Percentiles rank a stretch among this genome's conserved stretches.
Conservation (phyloP, 2,888 invertebrate genomes). For the Cremastinae sp. region DNA sequence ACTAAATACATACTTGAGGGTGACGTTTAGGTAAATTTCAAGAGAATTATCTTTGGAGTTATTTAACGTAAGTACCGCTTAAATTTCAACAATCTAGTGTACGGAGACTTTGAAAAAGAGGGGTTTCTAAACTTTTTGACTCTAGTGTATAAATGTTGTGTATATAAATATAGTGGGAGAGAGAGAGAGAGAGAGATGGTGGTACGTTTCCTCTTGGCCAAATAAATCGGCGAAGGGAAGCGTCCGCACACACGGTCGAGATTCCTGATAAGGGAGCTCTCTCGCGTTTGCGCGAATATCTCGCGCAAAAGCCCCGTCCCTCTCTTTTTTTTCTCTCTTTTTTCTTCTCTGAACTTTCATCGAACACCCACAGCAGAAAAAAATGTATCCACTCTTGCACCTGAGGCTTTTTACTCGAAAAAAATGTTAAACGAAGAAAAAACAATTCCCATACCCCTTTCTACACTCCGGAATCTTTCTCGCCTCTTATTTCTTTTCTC, state of each 20-base stretch:
- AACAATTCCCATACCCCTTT: slow-evolving; percentile 34
- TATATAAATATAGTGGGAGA: slow-evolving; percentile 20
- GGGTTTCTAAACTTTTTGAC: background rate
- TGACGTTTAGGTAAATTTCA: too few relatives aligned
- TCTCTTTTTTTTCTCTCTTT: slow-evolving; percentile 3
- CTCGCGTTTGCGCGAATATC: slow-evolving; percentile 56
- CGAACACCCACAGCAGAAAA: slow-evolving; percentile 43
- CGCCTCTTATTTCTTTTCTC: slow-evolving; percentile 16
- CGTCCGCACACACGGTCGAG: slow-evolving; percentile 45
- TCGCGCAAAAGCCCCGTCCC: slow-evolving; percentile 32
- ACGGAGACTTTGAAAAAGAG: too few relatives aligned
- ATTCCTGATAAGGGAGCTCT: slow-evolving; percentile 56
- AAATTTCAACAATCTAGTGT: too few relatives aligned
- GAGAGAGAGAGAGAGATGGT: slow-evolving; percentile 43
- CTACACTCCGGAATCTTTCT: slow-evolving; percentile 22
- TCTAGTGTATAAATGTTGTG: background rate
- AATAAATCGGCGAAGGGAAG: slow-evolving; percentile 59
- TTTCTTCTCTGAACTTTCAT: slow-evolving; percentile 26
- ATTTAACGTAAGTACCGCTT: too few relatives aligned
- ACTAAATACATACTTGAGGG: too few relatives aligned
- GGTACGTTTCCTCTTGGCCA: slow-evolving; percentile 52
- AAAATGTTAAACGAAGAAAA: background rate
- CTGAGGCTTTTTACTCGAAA: slow-evolving; percentile 44
- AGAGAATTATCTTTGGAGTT: too few relatives aligned
- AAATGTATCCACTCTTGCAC: slow-evolving; percentile 60